Base-by-base conservation (phyloP, 2,113 vertebrate genomes). In the Thunnus maccoyii region DNA sequence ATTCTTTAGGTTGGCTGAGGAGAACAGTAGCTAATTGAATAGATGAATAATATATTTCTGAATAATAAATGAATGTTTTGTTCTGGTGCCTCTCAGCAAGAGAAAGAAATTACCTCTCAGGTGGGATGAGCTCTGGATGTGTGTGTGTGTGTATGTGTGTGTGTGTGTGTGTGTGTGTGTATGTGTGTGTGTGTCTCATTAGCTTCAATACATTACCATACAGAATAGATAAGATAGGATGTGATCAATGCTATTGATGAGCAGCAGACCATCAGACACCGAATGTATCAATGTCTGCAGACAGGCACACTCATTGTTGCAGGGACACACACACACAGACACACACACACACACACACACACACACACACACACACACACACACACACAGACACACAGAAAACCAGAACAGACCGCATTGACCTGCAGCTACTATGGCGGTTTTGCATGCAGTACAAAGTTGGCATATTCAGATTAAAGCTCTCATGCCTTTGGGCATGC, bases 61-160 rank as follows among this genome's bases (percentile, higher is more conserved):
- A 93, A 93, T 94, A 92, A 91, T 94, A 86, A 91, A 93, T 92
- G 4, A 89, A 91, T 94, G 88, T 93, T 92, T 92, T 94, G 91
- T 93, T 94, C 86, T 89, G 81, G 55, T 76, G 87, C 86, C 86
- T 93, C 83, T 89, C 88, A 88, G 90, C 79, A 46, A 89, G 76
- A 82, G 82, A 84, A 85, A 86, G 76, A 91, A 93, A 92, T 88
- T 80, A 91, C 88, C 89, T 93, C 91, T 93, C 87, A 92, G 88
- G 91, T 93, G 91, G 82, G 78, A 78, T 77, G 68, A 76, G 58
- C 66, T 2, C 5, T 57, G 25, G n/a, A 36, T 73, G 74, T 76
- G 47, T 50, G 74, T 67, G 66, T 44, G 60, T 78, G 73, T 68
- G 41, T 76, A 78, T 77, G 61, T 65, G 56, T 57, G 32, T 44